Evolutionary conservation across 2,113 vertebrate species (phyloP).

Genomic region (Melierax canorus): DNA sequence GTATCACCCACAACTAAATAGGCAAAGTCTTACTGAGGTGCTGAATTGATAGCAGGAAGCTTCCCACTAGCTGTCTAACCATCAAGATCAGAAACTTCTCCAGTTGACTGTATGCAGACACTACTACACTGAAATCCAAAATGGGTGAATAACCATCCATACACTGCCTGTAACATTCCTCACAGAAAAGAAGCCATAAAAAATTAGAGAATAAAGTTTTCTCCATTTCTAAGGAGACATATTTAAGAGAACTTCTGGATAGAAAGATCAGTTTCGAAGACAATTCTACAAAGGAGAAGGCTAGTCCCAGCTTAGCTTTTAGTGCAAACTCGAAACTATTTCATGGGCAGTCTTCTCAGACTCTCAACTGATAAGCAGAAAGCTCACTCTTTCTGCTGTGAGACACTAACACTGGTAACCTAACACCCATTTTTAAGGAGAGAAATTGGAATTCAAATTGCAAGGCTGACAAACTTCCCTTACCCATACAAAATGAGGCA

Average conservation of each 20-base stretch:
- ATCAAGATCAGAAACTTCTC: neutral
- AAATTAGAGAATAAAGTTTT: rapidly evolving
- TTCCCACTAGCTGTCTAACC: neutral
- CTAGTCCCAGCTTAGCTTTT: too few species aligned
- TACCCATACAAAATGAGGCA: neutral
- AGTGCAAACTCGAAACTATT: neutral
- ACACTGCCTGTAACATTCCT: neutral
- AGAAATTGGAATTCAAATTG: neutral
- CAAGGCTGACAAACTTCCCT: neutral
- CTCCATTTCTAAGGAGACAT: neutral
- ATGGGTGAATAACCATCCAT: neutral
- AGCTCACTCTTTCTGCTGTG: neutral
- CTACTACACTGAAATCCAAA: neutral
- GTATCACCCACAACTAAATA: neutral
- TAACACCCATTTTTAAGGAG: neutral
- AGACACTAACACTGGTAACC: neutral
- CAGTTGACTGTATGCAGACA: neutral
- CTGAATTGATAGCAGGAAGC: neutral
- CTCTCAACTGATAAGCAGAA: neutral
- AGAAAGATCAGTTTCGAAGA: neutral
- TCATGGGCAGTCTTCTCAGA: neutral
- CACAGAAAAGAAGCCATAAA: rapidly evolving
- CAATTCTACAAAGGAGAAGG: neutral
- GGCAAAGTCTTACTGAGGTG: neutral
- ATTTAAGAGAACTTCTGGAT: neutral